phyloP scores from a whole-genome alignment of 1,140 invertebrate genomes.

The Saxidomus purpurata region DNA sequence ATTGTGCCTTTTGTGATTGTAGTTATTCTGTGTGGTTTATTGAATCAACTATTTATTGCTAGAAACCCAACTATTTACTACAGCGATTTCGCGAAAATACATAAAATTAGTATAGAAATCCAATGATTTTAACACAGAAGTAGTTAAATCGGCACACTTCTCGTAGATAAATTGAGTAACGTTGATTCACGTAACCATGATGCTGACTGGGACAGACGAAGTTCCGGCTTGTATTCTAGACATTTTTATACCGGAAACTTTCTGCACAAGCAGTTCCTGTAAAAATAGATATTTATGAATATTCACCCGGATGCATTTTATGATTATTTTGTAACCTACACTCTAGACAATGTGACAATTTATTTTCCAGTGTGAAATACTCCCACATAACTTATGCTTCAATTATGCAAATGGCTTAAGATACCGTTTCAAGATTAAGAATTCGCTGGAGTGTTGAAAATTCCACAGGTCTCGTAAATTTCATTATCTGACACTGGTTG shows the following conservation, averaged over 20 bases:
- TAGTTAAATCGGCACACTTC: background rate
- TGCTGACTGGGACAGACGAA: too few species aligned
- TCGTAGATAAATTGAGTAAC: background rate
- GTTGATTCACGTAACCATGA: too few species aligned
- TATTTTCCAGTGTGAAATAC: too few species aligned
- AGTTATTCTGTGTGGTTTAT: slow-evolving; percentile 28
- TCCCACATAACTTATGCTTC: background rate
- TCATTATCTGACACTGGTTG: slow-evolving; percentile 45
- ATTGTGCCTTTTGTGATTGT: slow-evolving; percentile 20
- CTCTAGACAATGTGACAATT: too few species aligned
- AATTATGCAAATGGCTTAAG: slow-evolving; percentile 10
- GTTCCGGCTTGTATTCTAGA: too few species aligned
- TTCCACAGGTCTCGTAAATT: slow-evolving; percentile 53
- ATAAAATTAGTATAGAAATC: slow-evolving; percentile 34
- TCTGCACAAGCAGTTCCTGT: too few species aligned
- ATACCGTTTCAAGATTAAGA: background rate
- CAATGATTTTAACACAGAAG: background rate
- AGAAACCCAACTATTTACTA: background rate
- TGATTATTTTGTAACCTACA: too few species aligned
- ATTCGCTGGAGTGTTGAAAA: background rate
- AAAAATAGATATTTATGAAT: too few species aligned
- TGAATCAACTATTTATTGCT: slow-evolving; percentile 31
- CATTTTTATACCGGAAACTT: too few species aligned
- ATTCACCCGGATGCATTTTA: too few species aligned
- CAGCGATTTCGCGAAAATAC: background rate